These are phyloP conservation scores for Dendrophyllia cribrosa DNA, from an alignment of 64 coral and sea anemone genomes.

Conservation along the genomic window DNA sequence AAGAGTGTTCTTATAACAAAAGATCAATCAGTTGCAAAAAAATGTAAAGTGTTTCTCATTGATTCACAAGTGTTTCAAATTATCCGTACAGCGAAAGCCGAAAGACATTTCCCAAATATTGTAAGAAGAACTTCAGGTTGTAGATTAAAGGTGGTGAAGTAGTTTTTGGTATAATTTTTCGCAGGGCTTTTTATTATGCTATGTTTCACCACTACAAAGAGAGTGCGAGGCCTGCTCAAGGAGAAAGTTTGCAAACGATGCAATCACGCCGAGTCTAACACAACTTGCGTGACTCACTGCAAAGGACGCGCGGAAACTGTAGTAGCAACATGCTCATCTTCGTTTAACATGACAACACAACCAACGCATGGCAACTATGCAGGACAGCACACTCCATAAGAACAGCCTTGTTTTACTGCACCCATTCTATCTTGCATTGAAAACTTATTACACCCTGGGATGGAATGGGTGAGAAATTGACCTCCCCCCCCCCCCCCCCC, in stretches of 20 bases:
- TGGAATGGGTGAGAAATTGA: too few relatives aligned
- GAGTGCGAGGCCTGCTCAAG: background rate
- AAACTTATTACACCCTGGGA: too few relatives aligned
- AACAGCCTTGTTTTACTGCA: background rate
- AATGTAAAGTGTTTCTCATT: too few relatives aligned
- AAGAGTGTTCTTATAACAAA: too few relatives aligned
- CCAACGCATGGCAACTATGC: background rate
- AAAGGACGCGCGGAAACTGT: background rate
- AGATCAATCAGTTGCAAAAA: too few relatives aligned
- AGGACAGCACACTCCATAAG: background rate
- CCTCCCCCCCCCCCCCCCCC: too few relatives aligned
- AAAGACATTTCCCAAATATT: too few relatives aligned
- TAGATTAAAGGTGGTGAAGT: too few relatives aligned
- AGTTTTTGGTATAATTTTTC: background rate
- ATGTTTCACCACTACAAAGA: slow-evolving; percentile 39
- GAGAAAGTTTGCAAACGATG: background rate
- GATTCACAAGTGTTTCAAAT: too few relatives aligned
- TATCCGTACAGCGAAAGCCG: too few relatives aligned
- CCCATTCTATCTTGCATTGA: too few relatives aligned
- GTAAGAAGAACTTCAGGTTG: too few relatives aligned
- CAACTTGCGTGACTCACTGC: background rate
- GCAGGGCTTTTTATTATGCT: slow-evolving; percentile 23
- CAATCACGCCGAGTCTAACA: background rate
- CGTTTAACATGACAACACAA: background rate
- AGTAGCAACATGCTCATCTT: background rate